phyloP scores from a whole-genome alignment of 2,888 invertebrate species.

The Villa cingulata region DNA sequence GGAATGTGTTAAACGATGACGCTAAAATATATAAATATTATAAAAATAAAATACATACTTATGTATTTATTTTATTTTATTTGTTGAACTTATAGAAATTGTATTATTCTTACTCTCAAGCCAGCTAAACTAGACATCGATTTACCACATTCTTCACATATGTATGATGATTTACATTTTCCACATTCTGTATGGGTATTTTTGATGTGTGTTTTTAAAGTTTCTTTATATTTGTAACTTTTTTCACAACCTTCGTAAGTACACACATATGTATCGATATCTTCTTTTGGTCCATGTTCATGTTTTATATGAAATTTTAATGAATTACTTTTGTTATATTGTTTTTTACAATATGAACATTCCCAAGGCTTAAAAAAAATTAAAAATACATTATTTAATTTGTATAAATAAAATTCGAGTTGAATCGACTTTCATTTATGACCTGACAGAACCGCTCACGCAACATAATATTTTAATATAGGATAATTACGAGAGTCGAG shows the following conservation, averaged over 20 bases:
- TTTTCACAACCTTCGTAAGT: constrained; percentile 8
- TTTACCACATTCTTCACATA: constrained; percentile 11
- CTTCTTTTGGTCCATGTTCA: not conserved
- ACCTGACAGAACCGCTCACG: no score
- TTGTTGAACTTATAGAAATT: not conserved
- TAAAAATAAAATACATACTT: no score
- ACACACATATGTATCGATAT: not conserved
- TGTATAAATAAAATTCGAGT: no score
- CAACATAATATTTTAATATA: not conserved
- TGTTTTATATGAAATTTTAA: not conserved
- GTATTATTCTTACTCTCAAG: constrained; percentile 2
- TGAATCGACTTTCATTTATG: no score
- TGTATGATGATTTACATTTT: not conserved
- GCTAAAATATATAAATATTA: constrained; percentile 2
- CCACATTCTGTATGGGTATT: not conserved
- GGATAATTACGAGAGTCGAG: no score
- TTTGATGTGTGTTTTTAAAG: constrained; percentile 5
- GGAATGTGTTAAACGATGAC: constrained; percentile 9
- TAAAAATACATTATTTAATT: no score
- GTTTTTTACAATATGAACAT: constrained; percentile 3
- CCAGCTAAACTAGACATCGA: not conserved
- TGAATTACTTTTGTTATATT: not conserved
- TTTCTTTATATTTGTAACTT: constrained; percentile 9
- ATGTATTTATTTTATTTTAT: no score
- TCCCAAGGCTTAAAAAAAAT: constrained; percentile 6